phyloP scores from a whole-genome alignment of 2,113 vertebrate genomes.

The Dasypus novemcinctus region DNA sequence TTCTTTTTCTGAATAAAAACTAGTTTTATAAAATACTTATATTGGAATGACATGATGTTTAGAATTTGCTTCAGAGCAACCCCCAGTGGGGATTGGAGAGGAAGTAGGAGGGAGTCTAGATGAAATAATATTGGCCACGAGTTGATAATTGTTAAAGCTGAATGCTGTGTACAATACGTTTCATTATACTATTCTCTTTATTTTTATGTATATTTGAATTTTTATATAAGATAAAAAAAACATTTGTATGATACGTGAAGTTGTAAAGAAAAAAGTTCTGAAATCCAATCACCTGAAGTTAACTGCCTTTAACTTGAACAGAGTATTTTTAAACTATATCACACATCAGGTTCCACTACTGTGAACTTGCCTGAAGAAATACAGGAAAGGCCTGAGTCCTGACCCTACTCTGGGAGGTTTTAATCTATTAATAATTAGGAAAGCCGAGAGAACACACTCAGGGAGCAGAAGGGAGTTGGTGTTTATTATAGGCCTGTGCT shows the following conservation, averaged over 20 bases:
- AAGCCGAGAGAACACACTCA: not conserved
- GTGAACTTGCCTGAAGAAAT: not conserved
- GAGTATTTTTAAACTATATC: not conserved
- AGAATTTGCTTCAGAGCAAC: not conserved
- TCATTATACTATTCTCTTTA: not conserved
- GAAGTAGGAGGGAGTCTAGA: not conserved
- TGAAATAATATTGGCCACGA: not conserved
- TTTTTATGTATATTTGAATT: not conserved
- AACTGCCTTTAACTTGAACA: not conserved
- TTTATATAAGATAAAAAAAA: not conserved
- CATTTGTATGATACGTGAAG: not conserved
- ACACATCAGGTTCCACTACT: not conserved
- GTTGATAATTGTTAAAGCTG: not conserved
- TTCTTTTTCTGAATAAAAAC: conserved; percentile 34
- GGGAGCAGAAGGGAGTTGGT: not conserved
- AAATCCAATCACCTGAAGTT: not conserved
- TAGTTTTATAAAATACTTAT: not conserved
- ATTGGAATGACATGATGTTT: not conserved
- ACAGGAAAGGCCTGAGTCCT: not conserved
- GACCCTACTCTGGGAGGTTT: not conserved
- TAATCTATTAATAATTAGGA: not conserved
- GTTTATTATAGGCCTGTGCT: not conserved
- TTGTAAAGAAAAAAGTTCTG: not conserved
- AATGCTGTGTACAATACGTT: not conserved
- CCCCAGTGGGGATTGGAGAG: not conserved